Evolutionary conservation across 1,140 invertebrate genomes (phyloP).

Genomic region (Drosophila biarmipes): DNA sequence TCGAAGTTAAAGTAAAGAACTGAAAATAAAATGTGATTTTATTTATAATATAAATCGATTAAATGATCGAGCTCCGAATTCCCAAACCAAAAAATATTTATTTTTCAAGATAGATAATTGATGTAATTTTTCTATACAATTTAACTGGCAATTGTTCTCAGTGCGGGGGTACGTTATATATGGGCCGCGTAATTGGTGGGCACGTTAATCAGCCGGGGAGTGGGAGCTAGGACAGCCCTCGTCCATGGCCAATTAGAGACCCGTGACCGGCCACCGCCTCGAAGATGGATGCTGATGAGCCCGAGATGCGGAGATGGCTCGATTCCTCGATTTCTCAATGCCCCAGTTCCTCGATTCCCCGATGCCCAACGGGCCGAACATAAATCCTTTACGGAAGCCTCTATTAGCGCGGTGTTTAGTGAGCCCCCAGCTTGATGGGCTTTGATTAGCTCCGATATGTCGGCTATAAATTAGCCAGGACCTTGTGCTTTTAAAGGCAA

Average conservation of each 20-base stretch:
- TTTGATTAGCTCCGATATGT: conserved; percentile 64
- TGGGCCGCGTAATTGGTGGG: conserved; percentile 80
- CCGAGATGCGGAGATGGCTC: conserved; percentile 31
- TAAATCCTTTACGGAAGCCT: conserved; percentile 67
- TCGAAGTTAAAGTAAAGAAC: too few relatives aligned
- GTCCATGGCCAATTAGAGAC: conserved; percentile 70
- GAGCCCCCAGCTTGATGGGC: conserved; percentile 59
- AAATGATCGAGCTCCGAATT: too few relatives aligned
- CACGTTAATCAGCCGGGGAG: conserved; percentile 76
- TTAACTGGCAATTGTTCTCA: not conserved
- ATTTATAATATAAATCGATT: too few relatives aligned
- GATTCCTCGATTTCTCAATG: not conserved
- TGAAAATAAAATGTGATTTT: too few relatives aligned
- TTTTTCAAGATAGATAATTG: too few relatives aligned
- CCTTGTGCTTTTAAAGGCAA: conserved; percentile 24
- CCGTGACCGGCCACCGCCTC: conserved; percentile 66
- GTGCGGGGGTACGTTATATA: conserved; percentile 51
- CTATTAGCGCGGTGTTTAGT: conserved; percentile 72
- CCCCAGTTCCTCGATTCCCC: conserved; percentile 4
- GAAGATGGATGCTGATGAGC: conserved; percentile 75
- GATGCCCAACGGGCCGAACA: conserved; percentile 44
- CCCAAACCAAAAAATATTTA: too few relatives aligned
- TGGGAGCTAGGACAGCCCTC: conserved; percentile 26
- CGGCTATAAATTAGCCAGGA: conserved; percentile 50
- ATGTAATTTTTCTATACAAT: not conserved